A percentile compares a stretch with the other conserved stretches of the same genome.
Evolutionary conservation across 2,888 invertebrate species (phyloP).

Genomic region (Sarcophaga variegata): DNA sequence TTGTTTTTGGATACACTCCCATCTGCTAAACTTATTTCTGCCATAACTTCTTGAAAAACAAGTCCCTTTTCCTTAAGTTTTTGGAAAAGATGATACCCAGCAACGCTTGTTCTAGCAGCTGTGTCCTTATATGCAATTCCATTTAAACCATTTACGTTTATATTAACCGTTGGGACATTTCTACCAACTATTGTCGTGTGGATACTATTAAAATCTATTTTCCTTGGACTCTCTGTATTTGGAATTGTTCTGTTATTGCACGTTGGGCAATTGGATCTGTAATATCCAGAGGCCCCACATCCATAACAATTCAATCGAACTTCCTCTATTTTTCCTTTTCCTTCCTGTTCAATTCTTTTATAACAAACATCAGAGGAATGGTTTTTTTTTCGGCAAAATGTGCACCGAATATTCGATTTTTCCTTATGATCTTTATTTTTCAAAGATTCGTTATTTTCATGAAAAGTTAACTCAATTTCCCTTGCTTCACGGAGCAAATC

Average conservation of each 20-base stretch:
- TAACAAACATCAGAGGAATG: slow-evolving; percentile 20
- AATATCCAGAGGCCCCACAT: slow-evolving; percentile 32
- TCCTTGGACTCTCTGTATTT: slow-evolving; percentile 5
- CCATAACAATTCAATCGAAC: slow-evolving; percentile 35
- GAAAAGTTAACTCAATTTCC: slow-evolving; percentile 1
- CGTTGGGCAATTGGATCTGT: slow-evolving; percentile 39
- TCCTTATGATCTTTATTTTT: too few relatives aligned
- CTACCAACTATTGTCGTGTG: slow-evolving; percentile 39
- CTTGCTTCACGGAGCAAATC: not conserved
- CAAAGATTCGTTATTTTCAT: not conserved
- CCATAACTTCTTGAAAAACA: slow-evolving; percentile 50
- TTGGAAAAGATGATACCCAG: slow-evolving; percentile 55
- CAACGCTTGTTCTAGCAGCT: slow-evolving; percentile 63
- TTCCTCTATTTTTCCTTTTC: slow-evolving; percentile 26
- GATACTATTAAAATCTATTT: slow-evolving; percentile 38
- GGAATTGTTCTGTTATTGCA: slow-evolving; percentile 9
- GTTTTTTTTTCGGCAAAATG: slow-evolving; percentile 21
- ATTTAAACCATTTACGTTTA: slow-evolving; percentile 47
- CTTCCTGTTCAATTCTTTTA: slow-evolving; percentile 25
- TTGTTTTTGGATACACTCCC: slow-evolving; percentile 43
- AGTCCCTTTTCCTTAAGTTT: slow-evolving; percentile 50
- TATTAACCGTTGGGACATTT: slow-evolving; percentile 50
- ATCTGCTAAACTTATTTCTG: slow-evolving; percentile 66
- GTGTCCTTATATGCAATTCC: slow-evolving; percentile 61
- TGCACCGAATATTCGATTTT: not conserved